Percentiles rank a stretch among this genome's conserved stretches.
Conservation (phyloP, 2,888 invertebrate species). For the Euphydryas editha region DNA sequence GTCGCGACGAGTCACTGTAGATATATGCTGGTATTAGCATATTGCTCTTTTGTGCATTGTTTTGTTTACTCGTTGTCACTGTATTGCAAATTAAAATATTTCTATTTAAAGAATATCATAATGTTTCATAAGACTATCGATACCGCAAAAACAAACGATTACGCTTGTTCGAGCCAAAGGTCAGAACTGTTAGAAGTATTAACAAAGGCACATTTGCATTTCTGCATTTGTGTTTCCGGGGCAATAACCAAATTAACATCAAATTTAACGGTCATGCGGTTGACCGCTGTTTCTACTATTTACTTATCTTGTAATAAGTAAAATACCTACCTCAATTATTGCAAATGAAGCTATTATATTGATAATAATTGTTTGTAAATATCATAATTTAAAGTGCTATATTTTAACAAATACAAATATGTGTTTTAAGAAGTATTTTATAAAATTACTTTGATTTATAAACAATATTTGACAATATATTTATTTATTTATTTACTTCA, state of each 20-base stretch:
- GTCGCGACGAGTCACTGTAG: constrained; percentile 64
- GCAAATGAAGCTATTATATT: constrained; percentile 7
- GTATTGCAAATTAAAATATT: constrained; percentile 46
- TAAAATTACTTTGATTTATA: too few species aligned
- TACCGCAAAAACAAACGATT: constrained; percentile 66
- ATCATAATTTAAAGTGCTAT: too few species aligned
- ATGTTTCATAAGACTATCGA: constrained; percentile 38
- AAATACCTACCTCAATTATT: constrained; percentile 7
- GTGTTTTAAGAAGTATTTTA: too few species aligned
- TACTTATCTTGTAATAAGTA: constrained; percentile 9
- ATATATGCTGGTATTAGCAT: constrained; percentile 83
- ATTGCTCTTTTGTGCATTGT: constrained; percentile 66
- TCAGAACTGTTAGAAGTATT: constrained; percentile 64
- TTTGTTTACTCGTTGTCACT: constrained; percentile 66
- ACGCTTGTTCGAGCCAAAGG: constrained; percentile 62
- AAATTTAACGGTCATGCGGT: constrained; percentile 70
- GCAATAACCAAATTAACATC: constrained; percentile 73
- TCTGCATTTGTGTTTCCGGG: constrained; percentile 62
- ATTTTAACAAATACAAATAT: neutral
- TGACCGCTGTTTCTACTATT: constrained; percentile 57
- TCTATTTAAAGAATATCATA: constrained; percentile 54
- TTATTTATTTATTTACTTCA: too few species aligned
- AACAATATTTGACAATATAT: too few species aligned
- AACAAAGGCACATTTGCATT: constrained; percentile 79
- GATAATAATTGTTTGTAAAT: neutral